Evolutionary conservation across 2,113 vertebrate genomes (phyloP).

Genomic region (Geococcyx californianus): DNA sequence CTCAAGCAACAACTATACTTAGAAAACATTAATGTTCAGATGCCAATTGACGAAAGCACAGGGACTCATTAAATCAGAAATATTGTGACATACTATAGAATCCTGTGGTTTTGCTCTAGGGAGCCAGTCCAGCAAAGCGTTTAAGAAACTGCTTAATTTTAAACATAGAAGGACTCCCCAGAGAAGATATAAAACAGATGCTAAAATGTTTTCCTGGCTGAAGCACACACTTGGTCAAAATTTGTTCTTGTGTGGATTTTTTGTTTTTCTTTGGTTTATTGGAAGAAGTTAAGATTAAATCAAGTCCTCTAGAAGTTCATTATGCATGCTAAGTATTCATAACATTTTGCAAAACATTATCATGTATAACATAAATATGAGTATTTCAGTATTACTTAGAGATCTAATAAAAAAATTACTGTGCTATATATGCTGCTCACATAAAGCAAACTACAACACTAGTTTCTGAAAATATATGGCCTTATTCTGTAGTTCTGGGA

Average conservation of each 20-base stretch:
- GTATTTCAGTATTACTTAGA: not conserved
- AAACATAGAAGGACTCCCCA: slow-evolving; percentile 35
- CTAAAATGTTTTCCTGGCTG: slow-evolving; percentile 16
- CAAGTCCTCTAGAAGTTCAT: not conserved
- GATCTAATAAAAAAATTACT: not conserved
- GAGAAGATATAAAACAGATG: slow-evolving; percentile 44
- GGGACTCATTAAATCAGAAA: slow-evolving; percentile 58
- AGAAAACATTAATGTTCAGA: slow-evolving; percentile 40
- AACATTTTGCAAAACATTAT: not conserved
- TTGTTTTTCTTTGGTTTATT: not conserved
- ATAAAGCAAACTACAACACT: not conserved
- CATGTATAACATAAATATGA: not conserved
- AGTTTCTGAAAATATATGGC: not conserved
- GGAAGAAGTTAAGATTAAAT: not conserved
- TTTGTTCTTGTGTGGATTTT: not conserved
- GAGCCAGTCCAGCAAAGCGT: slow-evolving; percentile 42
- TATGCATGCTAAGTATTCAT: not conserved
- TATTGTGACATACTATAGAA: slow-evolving; percentile 44
- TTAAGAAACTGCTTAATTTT: slow-evolving; percentile 60
- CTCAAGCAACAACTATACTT: slow-evolving; percentile 6
- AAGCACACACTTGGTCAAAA: slow-evolving; percentile 11
- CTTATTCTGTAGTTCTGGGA: not conserved
- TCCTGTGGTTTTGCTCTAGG: not conserved
- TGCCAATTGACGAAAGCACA: slow-evolving; percentile 43
- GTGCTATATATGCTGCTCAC: not conserved